Percentiles rank a stretch among this genome's conserved stretches.
Evolutionary conservation across 2,113 vertebrate species (phyloP).

Genomic region (Caracal caracal): DNA sequence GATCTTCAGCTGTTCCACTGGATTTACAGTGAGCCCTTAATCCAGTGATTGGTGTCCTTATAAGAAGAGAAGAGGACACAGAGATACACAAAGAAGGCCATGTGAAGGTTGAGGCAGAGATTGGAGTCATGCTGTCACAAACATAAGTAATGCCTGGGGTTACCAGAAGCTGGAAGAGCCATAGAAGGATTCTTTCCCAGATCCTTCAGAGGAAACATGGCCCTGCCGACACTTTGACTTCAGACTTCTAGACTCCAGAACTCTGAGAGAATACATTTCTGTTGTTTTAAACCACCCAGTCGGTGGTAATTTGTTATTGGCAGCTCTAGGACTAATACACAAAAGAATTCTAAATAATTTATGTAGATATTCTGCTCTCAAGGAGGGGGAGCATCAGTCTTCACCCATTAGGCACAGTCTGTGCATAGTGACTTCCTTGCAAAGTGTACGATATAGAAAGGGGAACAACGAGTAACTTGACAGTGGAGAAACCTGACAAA

Average conservation of each 20-base stretch:
- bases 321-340: neutral
- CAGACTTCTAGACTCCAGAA: neutral
- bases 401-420: neutral
- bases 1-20: neutral
- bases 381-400: neutral
- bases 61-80: neutral
- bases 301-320: neutral
- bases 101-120: neutral
- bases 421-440: neutral
- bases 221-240: neutral
- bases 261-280: neutral
- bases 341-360: slow-evolving; percentile 19
- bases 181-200: neutral
- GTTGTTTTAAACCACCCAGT: neutral
- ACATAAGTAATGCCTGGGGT: neutral
- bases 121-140: neutral
- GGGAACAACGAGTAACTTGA: neutral
- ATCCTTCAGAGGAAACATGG: neutral
- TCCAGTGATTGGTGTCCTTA: neutral
- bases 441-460: neutral
- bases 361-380: neutral
- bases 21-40: neutral
- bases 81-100: neutral
- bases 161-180: neutral
- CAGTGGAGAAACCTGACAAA: neutral